Evolutionary conservation across 2,113 vertebrate species (phyloP), one percentile per base, ranked within the genome.

Genomic region (Phaetusa simplex): DNA sequence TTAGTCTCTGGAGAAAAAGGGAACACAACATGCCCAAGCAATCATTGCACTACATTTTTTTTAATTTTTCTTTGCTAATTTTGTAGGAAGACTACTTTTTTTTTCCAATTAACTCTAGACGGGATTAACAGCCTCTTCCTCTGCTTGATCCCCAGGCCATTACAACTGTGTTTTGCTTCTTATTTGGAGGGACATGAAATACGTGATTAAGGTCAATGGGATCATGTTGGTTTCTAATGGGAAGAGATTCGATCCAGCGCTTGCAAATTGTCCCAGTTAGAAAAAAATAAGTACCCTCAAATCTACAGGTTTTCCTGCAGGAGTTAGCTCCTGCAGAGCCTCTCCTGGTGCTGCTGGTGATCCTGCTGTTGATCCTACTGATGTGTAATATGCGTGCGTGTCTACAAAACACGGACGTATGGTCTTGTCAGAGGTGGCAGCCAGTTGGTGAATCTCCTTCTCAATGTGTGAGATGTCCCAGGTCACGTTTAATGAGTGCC

Each of bases 361-460:
- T 61, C 59, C 42, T 56, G 45, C 36, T 3, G 3, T 14, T 78
- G 72, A 80, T 65, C n/a, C 59, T 20, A 16, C 34, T 40, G 67
- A 16, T 42, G 38, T 38, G 20, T 24, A 19, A n/a, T 0, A 0
- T 58, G 11, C 4, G 1, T 56, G 24, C 5, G 0, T 74, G 29
- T 56, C 43, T n/a, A 38, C 32, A 43, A 43, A 81, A 56, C 6
- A 16, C 0, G 2, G 49, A 2, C 8, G n/a, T 30, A 4, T 0
- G 8, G 59, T n/a, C 50, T 76, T 49, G 24, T 64, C 49, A 58
- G 53, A 42, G 21, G 65, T 4, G 2, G 7, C 32, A 84, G 3
- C 27, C 15, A 17, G 19, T n/a, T 62, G 45, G 9, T 49, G 66
- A 74, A 62, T 29, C 40, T 80, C 11, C 1, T 50, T 88, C 32